Evolutionary conservation across 2,113 vertebrate species (phyloP), one percentile per base, ranked within the genome.

Genomic region (Girardinichthys multiradiatus): DNA sequence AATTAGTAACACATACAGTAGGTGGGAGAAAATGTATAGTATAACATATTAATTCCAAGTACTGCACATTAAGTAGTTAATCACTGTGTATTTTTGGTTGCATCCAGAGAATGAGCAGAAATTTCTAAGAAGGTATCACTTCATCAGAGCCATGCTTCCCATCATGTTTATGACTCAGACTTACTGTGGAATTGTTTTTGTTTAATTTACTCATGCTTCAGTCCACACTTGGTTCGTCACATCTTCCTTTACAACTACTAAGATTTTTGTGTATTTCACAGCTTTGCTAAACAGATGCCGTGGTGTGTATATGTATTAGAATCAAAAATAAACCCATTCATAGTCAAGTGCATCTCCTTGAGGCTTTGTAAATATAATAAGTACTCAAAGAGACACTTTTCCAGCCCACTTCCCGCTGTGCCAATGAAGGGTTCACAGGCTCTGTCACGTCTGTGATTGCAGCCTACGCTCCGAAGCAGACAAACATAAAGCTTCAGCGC

Each of bases 291-390:
- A 64, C 30, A 27, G 42, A 27, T 35, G 15, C 28, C 39, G 27
- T 58, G 26, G 15, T 33, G 35, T 30, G 11, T 61, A 12, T n/a
- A 68, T 61, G 58, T 61, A 54, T 78, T 73, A 58, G 30, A 70
- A 60, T 82, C 60, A 35, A 65, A 60, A 39, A 39, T 74, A 35
- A 62, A 37, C 71, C 66, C 54, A 37, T 65, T 64, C 74, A 68
- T 58, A 60, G 57, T 37, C 13, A 21, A 79, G 76, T 74, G 83
- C 61, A 17, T 68, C 26, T 63, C 73, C 81, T 89, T 77, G 30
- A 79, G 70, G 70, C 64, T 72, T 48, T 63, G 39, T 27, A 77
- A 79, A 72, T 78, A 84, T 74, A 84, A 84, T 67, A 86, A 64
- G 57, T 58, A 57, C 62, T 72, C 70, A 79, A 68, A 28, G 57